Evolutionary conservation across 2,888 invertebrate species (phyloP).

Genomic region (Prostheceraeus crozeri): DNA sequence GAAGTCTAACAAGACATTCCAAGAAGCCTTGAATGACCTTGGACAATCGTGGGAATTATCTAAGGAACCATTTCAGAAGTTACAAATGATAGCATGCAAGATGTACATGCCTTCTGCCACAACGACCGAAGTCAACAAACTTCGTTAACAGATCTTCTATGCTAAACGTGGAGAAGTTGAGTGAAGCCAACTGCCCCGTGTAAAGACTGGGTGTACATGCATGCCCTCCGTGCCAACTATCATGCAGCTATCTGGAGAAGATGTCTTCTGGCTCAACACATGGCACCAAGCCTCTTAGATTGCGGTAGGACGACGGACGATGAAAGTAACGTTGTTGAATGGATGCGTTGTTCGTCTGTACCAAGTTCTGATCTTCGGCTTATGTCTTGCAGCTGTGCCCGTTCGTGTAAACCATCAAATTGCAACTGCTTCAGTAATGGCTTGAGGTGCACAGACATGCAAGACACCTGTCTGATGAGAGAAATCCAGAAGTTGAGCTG

Average conservation of each 20-base stretch:
- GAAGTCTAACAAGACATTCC: constrained; percentile 31
- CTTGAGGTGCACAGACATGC: too few relatives aligned
- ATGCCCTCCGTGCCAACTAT: constrained; percentile 41
- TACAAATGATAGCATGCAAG: not conserved
- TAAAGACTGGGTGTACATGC: not conserved
- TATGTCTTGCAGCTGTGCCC: too few relatives aligned
- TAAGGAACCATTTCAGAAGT: not conserved
- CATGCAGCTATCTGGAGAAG: constrained; percentile 41
- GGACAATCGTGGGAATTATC: constrained; percentile 14
- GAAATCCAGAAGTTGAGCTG: too few relatives aligned
- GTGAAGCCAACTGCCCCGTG: constrained; percentile 36
- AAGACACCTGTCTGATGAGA: too few relatives aligned
- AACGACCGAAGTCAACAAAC: too few relatives aligned
- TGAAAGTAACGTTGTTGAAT: not conserved
- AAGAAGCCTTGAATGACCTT: constrained; percentile 28
- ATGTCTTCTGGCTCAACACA: constrained; percentile 7
- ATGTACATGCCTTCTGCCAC: too few relatives aligned
- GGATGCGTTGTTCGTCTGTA: not conserved
- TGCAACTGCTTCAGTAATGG: too few relatives aligned
- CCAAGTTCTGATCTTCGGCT: not conserved
- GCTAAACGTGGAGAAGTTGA: constrained; percentile 39
- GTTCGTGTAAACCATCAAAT: too few relatives aligned
- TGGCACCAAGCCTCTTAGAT: too few relatives aligned
- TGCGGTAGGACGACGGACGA: not conserved
- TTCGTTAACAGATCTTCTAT: too few relatives aligned